These are phyloP conservation scores for Valencia hispanica DNA, from an alignment of 2,797 vertebrate species.

Conservation along the genomic window DNA sequence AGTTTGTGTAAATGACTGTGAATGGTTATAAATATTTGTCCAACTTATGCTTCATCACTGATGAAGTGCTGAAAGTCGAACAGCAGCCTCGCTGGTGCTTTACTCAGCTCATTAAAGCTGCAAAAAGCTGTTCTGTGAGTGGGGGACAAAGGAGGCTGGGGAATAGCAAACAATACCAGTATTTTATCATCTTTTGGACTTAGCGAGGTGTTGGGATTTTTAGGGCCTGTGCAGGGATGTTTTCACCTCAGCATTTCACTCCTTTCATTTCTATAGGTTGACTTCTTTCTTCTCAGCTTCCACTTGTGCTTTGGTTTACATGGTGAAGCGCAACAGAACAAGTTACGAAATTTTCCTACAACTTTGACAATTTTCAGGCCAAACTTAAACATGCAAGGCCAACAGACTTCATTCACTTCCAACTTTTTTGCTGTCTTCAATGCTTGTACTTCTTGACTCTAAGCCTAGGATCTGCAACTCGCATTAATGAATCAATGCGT, in stretches of 20 bases:
- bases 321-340: conserved; percentile 21
- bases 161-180: conserved; percentile 71
- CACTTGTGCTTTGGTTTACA: conserved; percentile 28
- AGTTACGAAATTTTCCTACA: conserved; percentile 47
- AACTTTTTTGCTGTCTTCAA: conserved; percentile 39
- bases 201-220: conserved; percentile 38
- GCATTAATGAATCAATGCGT: conserved; percentile 40
- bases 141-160: conserved; percentile 48
- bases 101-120: conserved; percentile 76
- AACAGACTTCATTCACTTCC: conserved; percentile 46
- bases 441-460: conserved; percentile 5
- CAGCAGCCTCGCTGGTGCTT: conserved; percentile 54
- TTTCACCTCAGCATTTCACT: conserved; percentile 44
- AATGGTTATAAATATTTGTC: conserved; percentile 73
- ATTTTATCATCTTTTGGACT: conserved; percentile 79
- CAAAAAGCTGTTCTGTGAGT: conserved; percentile 57
- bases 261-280: conserved; percentile 42
- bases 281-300: conserved; percentile 21
- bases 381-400: conserved; percentile 46
- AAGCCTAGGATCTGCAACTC: conserved; percentile 20
- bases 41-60: conserved; percentile 69
- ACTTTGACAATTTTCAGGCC: conserved; percentile 63
- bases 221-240: conserved; percentile 54
- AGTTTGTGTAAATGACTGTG: conserved; percentile 60
- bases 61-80: conserved; percentile 69